phyloP scores from a whole-genome alignment of 2,797 vertebrate species.

The Helicolenus hilgendorfi region DNA sequence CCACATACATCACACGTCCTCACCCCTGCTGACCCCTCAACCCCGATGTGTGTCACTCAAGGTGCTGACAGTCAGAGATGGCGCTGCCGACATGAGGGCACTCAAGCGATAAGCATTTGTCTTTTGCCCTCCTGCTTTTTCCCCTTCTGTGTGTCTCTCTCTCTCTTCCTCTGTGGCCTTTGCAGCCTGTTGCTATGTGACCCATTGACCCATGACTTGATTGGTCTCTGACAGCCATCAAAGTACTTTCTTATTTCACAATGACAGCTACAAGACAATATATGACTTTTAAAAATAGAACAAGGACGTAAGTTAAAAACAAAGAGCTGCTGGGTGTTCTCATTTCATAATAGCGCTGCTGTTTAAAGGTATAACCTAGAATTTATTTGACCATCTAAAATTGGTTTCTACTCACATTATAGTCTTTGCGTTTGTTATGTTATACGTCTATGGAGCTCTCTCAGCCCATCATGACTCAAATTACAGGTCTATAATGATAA shows the following conservation, averaged over 20 bases:
- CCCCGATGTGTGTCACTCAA: constrained; percentile 81
- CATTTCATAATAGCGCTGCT: not conserved
- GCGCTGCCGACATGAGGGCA: constrained; percentile 60
- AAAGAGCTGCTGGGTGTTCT: constrained; percentile 5
- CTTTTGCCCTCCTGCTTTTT: constrained; percentile 52
- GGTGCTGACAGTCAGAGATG: constrained; percentile 77
- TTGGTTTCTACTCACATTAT: constrained; percentile 1
- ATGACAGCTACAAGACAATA: constrained; percentile 29
- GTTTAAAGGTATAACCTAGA: constrained; percentile 33
- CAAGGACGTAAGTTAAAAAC: not conserved
- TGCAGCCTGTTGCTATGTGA: constrained; percentile 66
- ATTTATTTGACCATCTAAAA: constrained; percentile 42
- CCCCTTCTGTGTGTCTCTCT: constrained; percentile 8
- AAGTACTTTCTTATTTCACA: constrained; percentile 45
- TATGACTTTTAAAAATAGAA: not conserved
- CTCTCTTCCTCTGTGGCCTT: constrained; percentile 45
- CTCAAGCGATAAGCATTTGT: constrained; percentile 74
- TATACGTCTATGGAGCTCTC: constrained; percentile 7
- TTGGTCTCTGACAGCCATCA: constrained; percentile 68
- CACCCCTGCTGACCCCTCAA: constrained; percentile 62
- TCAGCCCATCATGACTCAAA: constrained; percentile 52
- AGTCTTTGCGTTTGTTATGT: constrained; percentile 45
- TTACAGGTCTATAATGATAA: constrained; percentile 58
- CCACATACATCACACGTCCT: constrained; percentile 55
- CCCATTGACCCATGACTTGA: constrained; percentile 72